Evolutionary conservation across 2,797 vertebrate genomes (phyloP).

Genomic region (Oophaga sylvatica): DNA sequence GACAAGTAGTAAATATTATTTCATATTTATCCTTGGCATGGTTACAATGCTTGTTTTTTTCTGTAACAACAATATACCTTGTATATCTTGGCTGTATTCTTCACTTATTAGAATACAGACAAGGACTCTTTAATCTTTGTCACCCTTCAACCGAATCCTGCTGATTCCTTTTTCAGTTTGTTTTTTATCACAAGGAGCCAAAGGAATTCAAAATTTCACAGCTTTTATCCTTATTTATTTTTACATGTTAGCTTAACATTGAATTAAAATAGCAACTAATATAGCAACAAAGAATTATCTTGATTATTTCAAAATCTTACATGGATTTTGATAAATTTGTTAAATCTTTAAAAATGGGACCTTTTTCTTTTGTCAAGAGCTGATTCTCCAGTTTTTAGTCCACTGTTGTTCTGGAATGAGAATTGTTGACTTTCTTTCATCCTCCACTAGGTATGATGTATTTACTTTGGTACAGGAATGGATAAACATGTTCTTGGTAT

Average conservation of each 20-base stretch:
- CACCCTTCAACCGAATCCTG: not conserved
- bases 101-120: constrained; percentile 22
- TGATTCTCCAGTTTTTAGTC: too few relatives aligned
- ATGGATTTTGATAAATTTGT: too few relatives aligned
- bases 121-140: constrained; percentile 37
- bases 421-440: too few relatives aligned
- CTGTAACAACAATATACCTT: constrained; percentile 10
- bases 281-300: not conserved
- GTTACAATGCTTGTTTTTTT: constrained; percentile 25
- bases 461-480: too few relatives aligned
- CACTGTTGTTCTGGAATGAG: too few relatives aligned
- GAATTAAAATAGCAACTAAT: not conserved
- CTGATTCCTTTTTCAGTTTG: constrained; percentile 1
- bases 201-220: not conserved
- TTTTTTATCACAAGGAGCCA: not conserved
- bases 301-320: not conserved
- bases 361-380: too few relatives aligned
- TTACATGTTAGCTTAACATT: not conserved
- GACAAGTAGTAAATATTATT: constrained; percentile 14
- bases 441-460: too few relatives aligned
- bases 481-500: too few relatives aligned
- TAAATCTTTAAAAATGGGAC: too few relatives aligned
- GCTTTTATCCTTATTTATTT: not conserved
- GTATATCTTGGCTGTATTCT: constrained; percentile 30
- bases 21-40: constrained; percentile 6